phyloP scores from a whole-genome alignment of 1,140 invertebrate species.

The Belonocnema kinseyi region DNA sequence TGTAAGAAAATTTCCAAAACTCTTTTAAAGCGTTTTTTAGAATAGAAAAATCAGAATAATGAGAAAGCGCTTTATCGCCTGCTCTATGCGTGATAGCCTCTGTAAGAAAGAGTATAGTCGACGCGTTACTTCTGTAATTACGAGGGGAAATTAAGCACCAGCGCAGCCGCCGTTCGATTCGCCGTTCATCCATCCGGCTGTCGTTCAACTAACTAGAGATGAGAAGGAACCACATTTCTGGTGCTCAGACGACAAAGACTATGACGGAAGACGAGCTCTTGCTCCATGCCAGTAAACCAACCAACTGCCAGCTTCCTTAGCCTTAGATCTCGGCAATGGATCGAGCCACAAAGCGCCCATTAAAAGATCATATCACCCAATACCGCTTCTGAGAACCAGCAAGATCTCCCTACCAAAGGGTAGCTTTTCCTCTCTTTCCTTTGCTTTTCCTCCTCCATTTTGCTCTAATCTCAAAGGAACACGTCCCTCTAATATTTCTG shows the following conservation, averaged over 20 bases:
- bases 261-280: slow-evolving; percentile 58
- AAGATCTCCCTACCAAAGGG: slow-evolving; percentile 57
- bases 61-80: not conserved
- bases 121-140: slow-evolving; percentile 68
- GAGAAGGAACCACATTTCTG: slow-evolving; percentile 64
- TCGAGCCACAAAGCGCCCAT: slow-evolving; percentile 75
- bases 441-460: slow-evolving; percentile 40
- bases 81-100: not conserved
- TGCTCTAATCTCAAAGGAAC: slow-evolving; percentile 35
- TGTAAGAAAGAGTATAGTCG: slow-evolving; percentile 37
- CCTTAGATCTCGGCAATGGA: slow-evolving; percentile 72
- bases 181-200: slow-evolving; percentile 59
- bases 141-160: slow-evolving; percentile 74
- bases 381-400: slow-evolving; percentile 63
- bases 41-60: not conserved
- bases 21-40: not conserved
- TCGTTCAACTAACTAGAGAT: slow-evolving; percentile 64
- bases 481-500: slow-evolving; percentile 32
- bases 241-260: slow-evolving; percentile 63
- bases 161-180: slow-evolving; percentile 71
- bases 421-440: slow-evolving; percentile 47
- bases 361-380: slow-evolving; percentile 75
- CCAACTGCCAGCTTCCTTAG: slow-evolving; percentile 60
- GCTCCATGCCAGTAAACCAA: slow-evolving; percentile 52
- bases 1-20: no score